Percentiles rank a stretch among this genome's conserved stretches.
Conservation (phyloP, 2,888 invertebrate species). For the Miltochrista miniata region DNA sequence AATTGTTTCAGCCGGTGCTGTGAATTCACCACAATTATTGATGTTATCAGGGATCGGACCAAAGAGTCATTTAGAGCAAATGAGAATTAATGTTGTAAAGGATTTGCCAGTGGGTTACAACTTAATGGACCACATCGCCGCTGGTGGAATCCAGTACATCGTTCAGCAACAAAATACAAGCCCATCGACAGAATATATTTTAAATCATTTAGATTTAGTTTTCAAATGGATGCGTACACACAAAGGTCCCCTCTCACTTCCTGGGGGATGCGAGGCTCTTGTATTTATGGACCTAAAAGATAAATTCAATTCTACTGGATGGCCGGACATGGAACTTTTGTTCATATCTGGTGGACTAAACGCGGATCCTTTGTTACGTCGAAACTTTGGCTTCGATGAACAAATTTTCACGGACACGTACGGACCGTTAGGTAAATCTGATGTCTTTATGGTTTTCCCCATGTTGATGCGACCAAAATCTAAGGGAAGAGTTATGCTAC, state of each 20-base stretch:
- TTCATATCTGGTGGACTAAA: conserved; percentile 83
- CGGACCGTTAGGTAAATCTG: conserved; percentile 63
- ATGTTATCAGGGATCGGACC: conserved; percentile 92
- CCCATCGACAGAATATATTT: conserved; percentile 61
- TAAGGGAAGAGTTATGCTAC: conserved; percentile 86
- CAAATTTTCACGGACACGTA: conserved; percentile 69
- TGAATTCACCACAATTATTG: conserved; percentile 90
- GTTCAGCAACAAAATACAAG: conserved; percentile 65
- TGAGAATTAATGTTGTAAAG: conserved; percentile 80
- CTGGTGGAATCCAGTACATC: conserved; percentile 85
- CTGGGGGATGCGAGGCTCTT: conserved; percentile 87
- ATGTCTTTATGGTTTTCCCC: conserved; percentile 84
- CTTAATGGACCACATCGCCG: conserved; percentile 87
- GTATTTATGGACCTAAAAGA: conserved; percentile 85
- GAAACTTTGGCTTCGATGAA: conserved; percentile 81
- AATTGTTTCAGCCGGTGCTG: conserved; percentile 89
- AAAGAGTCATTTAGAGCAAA: conserved; percentile 79
- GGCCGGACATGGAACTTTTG: conserved; percentile 86
- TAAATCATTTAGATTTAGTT: conserved; percentile 67
- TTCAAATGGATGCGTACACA: conserved; percentile 81
- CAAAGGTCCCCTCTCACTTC: conserved; percentile 83
- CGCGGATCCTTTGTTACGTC: conserved; percentile 68
- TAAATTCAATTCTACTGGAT: conserved; percentile 78
- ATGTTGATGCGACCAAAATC: conserved; percentile 89
- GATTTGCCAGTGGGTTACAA: conserved; percentile 87